Base-by-base conservation (phyloP, 64 coral and sea anemone genomes). In the Pocillopora damicornis region DNA sequence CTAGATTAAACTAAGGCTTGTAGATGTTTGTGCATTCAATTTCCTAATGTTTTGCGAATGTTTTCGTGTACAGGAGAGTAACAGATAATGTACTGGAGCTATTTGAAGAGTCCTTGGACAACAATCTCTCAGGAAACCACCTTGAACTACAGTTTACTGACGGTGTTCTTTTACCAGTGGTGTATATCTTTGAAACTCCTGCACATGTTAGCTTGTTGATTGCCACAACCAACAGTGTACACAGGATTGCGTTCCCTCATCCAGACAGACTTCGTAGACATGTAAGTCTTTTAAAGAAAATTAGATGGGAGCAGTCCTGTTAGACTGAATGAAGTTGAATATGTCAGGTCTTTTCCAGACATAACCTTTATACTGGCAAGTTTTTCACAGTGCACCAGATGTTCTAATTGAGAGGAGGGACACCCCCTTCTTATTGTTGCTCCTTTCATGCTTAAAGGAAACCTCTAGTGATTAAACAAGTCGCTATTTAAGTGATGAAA, bases 221-320 rank as follows among this genome's bases (percentile, higher is more conserved):
- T 57, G 97, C 97, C 15, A 95, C 97, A 65, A 90, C 93, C 56
- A 99, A 90, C 35, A 95, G 93, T 59, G 93, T 99, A 34, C 97
- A 99, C 79, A 93, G 97, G 16, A 75, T 99, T 74, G 76, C 81
- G 0, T 88, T 99, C 56, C 88, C 97, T 15, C 97, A 99, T 83
- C 97, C 97, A 61, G 83, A 91, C 20, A 87, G 91, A 81, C 77
- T 93, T 59, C 82, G 75, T 10, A 93, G 93, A 88, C 93, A 99
- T 95, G 97, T 95, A 93, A 83, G 92, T 98, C 13, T 34, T 61
- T 51, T 51, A 7, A 2, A 51, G 42, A 51, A 51, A 7, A 51
- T 2, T 51, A 7, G 42, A 51, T 51, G 42, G 42, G 3, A 51
- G 42, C 42, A 51, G 42, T 7, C 42, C 7, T 51, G 42, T 51